These are phyloP conservation scores for Donacobius atricapilla DNA, from an alignment of 2,113 vertebrate genomes.

Conservation along the genomic window DNA sequence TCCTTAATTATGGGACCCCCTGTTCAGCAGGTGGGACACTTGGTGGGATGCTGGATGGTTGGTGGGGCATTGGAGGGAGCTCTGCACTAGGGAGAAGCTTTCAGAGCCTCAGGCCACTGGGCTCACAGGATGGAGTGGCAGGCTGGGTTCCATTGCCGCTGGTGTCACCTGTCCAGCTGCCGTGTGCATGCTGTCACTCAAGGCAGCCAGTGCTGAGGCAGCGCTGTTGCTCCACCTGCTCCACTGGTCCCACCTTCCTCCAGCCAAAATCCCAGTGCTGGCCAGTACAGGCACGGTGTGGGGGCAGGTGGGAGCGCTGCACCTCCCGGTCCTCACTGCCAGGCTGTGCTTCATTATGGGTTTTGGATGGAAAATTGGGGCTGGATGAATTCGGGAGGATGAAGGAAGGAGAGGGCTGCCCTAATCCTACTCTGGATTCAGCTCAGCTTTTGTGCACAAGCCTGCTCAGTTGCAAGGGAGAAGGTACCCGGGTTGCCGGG, in stretches of 20 bases:
- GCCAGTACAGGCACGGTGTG: background rate
- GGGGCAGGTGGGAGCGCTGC: background rate
- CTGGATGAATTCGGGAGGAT: background rate
- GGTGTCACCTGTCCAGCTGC: background rate
- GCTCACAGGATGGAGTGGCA: background rate
- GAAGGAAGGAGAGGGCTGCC: background rate
- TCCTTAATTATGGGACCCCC: background rate
- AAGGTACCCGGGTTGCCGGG: constrained; percentile 60
- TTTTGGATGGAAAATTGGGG: background rate
- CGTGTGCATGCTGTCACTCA: fast-evolving
- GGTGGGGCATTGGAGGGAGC: background rate
- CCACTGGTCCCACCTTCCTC: background rate
- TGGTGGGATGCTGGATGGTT: background rate
- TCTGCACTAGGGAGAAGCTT: background rate
- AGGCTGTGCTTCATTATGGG: background rate
- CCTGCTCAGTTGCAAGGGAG: background rate
- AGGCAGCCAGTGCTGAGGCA: background rate
- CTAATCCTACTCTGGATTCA: background rate
- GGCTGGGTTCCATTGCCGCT: background rate
- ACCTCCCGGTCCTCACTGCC: background rate
- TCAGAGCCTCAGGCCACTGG: background rate
- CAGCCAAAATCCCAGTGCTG: fast-evolving
- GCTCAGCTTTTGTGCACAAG: background rate
- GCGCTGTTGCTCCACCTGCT: fast-evolving
- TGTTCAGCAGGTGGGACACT: background rate